Conservation (phyloP, 2,888 invertebrate species). For the Scrobipalpa costella region DNA sequence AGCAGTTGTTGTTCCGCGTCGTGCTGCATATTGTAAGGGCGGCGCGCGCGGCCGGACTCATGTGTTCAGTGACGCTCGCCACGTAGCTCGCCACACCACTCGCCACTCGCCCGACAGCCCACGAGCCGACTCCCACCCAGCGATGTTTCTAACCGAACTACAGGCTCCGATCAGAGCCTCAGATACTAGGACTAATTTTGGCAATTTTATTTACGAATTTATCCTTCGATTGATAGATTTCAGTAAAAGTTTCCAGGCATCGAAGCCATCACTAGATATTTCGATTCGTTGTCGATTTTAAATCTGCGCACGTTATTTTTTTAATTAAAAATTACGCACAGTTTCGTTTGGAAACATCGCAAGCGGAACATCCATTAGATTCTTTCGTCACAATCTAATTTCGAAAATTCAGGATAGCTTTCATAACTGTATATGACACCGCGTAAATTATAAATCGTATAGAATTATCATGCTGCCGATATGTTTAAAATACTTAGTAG, state of each 20-base stretch:
- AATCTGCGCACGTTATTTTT: constrained; percentile 41
- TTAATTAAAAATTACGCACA: constrained; percentile 48
- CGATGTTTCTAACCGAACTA: constrained; percentile 56
- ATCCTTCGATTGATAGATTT: constrained; percentile 23
- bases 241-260: constrained; percentile 14
- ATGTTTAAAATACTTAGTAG: constrained; percentile 51
- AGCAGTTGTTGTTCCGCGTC: constrained; percentile 97
- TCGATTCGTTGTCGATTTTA: constrained; percentile 32
- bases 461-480: constrained; percentile 61
- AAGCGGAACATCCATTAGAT: constrained; percentile 42
- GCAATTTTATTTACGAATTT: constrained; percentile 39
- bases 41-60: constrained; percentile 58
- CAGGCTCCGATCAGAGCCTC: constrained; percentile 33
- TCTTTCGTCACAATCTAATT: constrained; percentile 45
- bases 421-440: constrained; percentile 64
- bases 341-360: constrained; percentile 63
- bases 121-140: constrained; percentile 1
- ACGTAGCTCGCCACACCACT: neutral
- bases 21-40: constrained; percentile 94
- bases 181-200: constrained; percentile 19
- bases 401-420: constrained; percentile 54
- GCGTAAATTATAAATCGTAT: constrained; percentile 66
- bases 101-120: neutral
- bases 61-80: constrained; percentile 58
- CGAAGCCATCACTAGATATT: neutral